Evolutionary conservation across 2,113 vertebrate species (phyloP).

Genomic region (Glareola pratincola): DNA sequence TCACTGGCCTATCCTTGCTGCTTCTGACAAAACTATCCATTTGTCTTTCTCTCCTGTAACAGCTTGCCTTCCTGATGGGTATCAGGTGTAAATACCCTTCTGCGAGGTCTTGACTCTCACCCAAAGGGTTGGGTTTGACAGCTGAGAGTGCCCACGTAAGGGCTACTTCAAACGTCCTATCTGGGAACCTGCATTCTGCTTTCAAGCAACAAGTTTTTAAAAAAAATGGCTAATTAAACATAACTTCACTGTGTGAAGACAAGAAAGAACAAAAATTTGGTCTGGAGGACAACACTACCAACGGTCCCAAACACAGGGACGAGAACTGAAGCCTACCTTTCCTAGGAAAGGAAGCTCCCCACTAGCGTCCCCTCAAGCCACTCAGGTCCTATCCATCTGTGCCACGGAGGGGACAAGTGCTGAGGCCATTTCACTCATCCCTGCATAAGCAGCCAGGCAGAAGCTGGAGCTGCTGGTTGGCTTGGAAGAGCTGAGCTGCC

Average conservation of each 20-base stretch:
- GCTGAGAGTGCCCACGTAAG: not conserved
- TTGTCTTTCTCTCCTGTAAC: not conserved
- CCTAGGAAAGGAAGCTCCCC: not conserved
- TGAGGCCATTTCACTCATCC: not conserved
- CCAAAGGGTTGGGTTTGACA: not conserved
- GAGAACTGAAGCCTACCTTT: not conserved
- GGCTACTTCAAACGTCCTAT: not conserved
- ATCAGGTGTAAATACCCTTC: not conserved
- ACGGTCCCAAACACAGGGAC: not conserved
- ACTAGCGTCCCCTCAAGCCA: not conserved
- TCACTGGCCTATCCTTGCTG: not conserved
- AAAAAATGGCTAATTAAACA: not conserved
- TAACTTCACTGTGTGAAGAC: not conserved
- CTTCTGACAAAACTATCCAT: not conserved
- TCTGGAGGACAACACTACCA: not conserved
- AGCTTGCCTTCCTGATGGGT: not conserved
- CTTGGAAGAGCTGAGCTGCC: not conserved
- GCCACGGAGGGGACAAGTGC: not conserved
- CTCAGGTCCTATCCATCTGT: not conserved
- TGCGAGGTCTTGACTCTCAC: not conserved
- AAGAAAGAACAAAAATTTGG: not conserved
- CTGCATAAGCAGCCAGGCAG: not conserved
- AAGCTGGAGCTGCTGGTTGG: not conserved
- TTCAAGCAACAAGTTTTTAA: not conserved
- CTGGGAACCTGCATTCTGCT: not conserved